phyloP scores from a whole-genome alignment of 2,113 vertebrate species.

The Mixornis gularis region DNA sequence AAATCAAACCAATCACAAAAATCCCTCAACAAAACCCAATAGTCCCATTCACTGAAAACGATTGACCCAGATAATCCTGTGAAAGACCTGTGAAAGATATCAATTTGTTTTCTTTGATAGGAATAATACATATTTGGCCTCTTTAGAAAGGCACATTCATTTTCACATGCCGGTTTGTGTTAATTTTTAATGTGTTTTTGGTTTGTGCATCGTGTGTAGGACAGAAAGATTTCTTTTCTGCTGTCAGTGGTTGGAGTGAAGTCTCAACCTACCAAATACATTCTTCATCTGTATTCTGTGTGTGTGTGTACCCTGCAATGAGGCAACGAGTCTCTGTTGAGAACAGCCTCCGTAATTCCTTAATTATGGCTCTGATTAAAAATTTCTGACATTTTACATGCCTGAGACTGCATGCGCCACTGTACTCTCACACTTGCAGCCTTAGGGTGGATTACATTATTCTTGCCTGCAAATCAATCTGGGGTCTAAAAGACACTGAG shows the following conservation, averaged over 20 bases:
- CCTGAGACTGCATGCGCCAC: neutral
- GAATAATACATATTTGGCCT: neutral
- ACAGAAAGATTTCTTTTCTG: neutral
- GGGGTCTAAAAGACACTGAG: neutral
- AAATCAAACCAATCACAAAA: neutral
- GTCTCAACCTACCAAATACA: neutral
- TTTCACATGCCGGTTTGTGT: neutral
- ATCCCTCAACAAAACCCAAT: neutral
- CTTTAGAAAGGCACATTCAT: neutral
- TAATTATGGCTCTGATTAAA: slow-evolving; percentile 52
- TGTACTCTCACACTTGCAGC: neutral
- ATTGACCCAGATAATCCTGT: neutral
- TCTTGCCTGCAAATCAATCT: neutral
- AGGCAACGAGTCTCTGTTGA: neutral
- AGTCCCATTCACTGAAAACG: neutral
- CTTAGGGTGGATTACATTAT: neutral
- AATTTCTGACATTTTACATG: slow-evolving; percentile 33
- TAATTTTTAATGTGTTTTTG: neutral
- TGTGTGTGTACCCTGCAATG: neutral
- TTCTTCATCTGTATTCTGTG: slow-evolving; percentile 33
- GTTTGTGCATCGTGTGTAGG: neutral
- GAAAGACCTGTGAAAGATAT: neutral
- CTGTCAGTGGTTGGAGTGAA: neutral
- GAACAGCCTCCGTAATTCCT: neutral
- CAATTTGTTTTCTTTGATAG: neutral